Conservation (phyloP, 2,888 invertebrate genomes). For the Pollenia labialis region DNA sequence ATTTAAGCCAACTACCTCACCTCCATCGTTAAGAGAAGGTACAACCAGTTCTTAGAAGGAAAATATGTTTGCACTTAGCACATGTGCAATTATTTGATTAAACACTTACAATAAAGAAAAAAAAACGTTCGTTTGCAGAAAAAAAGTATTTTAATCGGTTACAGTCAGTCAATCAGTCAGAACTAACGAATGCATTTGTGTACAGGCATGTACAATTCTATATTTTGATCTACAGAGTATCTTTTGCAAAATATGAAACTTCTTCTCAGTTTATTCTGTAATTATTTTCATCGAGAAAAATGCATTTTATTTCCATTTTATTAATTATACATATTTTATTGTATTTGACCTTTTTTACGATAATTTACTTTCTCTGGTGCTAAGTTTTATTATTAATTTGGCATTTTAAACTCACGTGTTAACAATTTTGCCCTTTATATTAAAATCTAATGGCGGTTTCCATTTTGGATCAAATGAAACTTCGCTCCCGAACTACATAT, state of each 20-base stretch:
- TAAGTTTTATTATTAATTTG: too few relatives aligned
- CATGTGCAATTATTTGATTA: conserved; percentile 83
- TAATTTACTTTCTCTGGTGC: too few relatives aligned
- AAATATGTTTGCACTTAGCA: conserved; percentile 83
- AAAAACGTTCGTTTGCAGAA: conserved; percentile 2
- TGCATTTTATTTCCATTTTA: too few relatives aligned
- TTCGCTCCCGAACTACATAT: too few relatives aligned
- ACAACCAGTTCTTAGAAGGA: conserved; percentile 77
- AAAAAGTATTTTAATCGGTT: conserved; percentile 46
- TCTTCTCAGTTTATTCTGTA: neutral
- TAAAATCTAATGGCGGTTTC: too few relatives aligned
- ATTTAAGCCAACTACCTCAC: conserved; percentile 50
- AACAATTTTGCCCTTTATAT: too few relatives aligned
- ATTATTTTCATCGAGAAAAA: too few relatives aligned
- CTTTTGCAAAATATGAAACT: neutral
- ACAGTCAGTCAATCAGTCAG: conserved; percentile 48
- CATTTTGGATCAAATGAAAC: too few relatives aligned
- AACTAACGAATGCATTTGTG: conserved; percentile 1
- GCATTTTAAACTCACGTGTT: too few relatives aligned
- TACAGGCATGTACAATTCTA: neutral
- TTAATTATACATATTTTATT: too few relatives aligned
- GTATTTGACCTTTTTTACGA: too few relatives aligned
- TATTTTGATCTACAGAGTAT: neutral
- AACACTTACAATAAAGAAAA: conserved; percentile 73
- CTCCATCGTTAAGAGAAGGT: conserved; percentile 13